Conservation (phyloP, 2,797 vertebrate species). For the Epinephelus coioides region DNA sequence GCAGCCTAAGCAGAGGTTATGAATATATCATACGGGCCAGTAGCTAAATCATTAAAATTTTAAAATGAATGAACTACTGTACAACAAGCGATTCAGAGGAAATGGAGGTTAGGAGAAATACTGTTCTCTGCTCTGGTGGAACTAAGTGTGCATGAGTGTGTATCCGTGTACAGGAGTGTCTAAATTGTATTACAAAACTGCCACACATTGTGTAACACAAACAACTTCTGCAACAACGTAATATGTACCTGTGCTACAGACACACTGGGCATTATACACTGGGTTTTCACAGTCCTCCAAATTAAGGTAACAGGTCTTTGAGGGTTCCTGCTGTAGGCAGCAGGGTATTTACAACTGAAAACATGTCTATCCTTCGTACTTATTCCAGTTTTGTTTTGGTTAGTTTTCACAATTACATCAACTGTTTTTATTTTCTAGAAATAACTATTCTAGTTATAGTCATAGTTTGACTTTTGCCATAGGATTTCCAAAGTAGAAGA, state of each 20-base stretch:
- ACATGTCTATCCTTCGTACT: background rate
- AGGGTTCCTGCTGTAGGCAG: background rate
- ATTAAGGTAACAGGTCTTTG: background rate
- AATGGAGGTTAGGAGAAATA: constrained; percentile 38
- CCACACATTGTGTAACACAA: constrained; percentile 24
- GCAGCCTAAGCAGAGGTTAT: constrained; percentile 56
- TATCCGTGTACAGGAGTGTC: constrained; percentile 42
- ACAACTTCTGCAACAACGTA: constrained; percentile 35
- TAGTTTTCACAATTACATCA: background rate
- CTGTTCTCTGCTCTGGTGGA: constrained; percentile 46
- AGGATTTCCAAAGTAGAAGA: background rate
- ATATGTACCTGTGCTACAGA: constrained; percentile 3
- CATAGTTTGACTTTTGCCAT: background rate
- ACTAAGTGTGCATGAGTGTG: constrained; percentile 46
- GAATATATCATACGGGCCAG: constrained; percentile 67
- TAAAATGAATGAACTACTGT: constrained; percentile 70
- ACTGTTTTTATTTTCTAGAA: background rate
- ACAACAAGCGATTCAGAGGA: constrained; percentile 47
- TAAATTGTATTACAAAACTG: constrained; percentile 29
- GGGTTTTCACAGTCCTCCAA: background rate
- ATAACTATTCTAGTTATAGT: too few relatives aligned
- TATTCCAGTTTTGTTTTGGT: background rate
- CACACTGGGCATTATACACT: background rate
- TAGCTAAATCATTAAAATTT: constrained; percentile 60
- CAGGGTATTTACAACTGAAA: background rate